Conservation (phyloP, 1,140 invertebrate genomes). For the Geopemphigus sp. region DNA sequence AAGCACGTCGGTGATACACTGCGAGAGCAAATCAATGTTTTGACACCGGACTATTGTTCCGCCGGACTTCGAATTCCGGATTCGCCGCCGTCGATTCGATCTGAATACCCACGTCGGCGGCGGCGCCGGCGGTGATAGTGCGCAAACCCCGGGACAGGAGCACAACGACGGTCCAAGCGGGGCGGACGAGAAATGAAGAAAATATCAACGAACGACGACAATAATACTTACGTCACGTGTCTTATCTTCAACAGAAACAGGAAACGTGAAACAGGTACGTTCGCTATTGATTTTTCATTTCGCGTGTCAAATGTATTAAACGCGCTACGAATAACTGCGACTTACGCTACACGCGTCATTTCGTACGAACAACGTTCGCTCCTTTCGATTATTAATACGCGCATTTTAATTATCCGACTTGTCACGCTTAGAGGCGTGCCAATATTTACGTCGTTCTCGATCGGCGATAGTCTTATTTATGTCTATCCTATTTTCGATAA, state of each 20-base stretch:
- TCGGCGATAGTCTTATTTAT: neutral
- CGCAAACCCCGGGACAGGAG: neutral
- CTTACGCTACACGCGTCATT: neutral
- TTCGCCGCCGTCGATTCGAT: neutral
- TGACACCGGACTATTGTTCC: constrained; percentile 18
- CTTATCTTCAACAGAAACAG: neutral
- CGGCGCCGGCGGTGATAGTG: neutral
- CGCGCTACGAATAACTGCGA: neutral
- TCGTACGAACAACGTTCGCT: neutral
- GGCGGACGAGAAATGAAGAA: neutral
- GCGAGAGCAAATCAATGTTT: neutral
- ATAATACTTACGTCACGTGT: no score
- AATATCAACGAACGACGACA: neutral
- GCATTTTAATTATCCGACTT: neutral
- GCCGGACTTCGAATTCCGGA: neutral
- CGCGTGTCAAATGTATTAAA: neutral
- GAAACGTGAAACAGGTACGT: neutral
- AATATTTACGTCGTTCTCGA: neutral
- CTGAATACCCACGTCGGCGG: no score
- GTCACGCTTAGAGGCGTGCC: neutral
- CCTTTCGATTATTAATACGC: neutral
- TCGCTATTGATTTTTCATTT: neutral
- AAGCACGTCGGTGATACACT: neutral
- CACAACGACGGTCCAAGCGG: neutral
- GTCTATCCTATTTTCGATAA: neutral